Conservation (phyloP, 2,797 vertebrate species). For the Esox masquinongy region DNA sequence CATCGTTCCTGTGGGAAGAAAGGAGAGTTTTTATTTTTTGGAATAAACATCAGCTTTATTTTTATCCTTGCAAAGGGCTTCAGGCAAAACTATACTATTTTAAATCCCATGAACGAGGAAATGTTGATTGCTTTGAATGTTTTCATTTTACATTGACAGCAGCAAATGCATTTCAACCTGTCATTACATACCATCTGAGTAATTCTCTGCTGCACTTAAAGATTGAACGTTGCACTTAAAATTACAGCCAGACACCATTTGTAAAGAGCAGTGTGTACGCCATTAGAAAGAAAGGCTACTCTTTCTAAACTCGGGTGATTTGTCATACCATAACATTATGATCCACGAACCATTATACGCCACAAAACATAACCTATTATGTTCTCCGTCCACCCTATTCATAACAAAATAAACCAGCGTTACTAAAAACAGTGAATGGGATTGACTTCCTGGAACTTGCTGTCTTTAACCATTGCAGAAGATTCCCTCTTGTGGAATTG, state of each 20-base stretch:
- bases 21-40: background rate
- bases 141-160: background rate
- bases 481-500: background rate
- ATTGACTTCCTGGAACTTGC: background rate
- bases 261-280: background rate
- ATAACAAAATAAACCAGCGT: background rate
- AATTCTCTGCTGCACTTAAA: background rate
- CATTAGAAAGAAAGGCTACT: background rate
- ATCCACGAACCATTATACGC: background rate
- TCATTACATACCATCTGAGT: background rate
- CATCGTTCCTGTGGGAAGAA: slow-evolving; percentile 88
- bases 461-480: background rate
- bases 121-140: slow-evolving; percentile 1
- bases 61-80: background rate
- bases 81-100: background rate
- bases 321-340: background rate
- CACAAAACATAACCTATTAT: background rate
- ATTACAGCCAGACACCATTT: background rate
- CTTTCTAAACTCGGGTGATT: background rate
- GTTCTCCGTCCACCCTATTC: background rate
- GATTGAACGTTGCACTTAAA: background rate
- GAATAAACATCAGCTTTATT: slow-evolving; percentile 7
- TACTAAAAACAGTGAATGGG: background rate
- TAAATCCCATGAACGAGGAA: background rate
- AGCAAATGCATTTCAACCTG: background rate